A percentile compares a stretch with the other conserved stretches of the same genome.
These are phyloP conservation scores for Triplophysa siluroides DNA, from an alignment of 2,113 vertebrate genomes.

Conservation along the genomic window DNA sequence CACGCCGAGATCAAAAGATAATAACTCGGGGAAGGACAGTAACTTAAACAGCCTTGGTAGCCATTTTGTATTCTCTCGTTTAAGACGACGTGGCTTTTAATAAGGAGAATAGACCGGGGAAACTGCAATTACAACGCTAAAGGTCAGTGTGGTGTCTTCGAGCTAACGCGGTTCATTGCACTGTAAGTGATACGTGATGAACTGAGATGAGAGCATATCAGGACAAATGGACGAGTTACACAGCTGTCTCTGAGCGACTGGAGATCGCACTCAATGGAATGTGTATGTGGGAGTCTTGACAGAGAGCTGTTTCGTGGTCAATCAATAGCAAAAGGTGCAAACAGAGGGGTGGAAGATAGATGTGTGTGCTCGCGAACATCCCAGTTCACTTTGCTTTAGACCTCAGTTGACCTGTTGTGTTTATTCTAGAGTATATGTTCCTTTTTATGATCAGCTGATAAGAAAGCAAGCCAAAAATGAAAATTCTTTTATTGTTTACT, in stretches of 20 bases:
- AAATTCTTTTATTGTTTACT: too few species aligned
- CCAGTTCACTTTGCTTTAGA: slow-evolving; percentile 6
- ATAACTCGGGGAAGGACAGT: slow-evolving; percentile 1
- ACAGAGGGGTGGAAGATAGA: background rate
- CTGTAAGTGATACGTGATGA: background rate
- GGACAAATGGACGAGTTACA: background rate
- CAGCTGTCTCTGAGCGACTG: background rate
- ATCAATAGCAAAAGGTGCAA: slow-evolving; percentile 14
- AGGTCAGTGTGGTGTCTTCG: slow-evolving; percentile 29
- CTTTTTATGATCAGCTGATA: too few species aligned
- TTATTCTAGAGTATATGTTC: background rate
- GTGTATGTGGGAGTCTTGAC: slow-evolving; percentile 6
- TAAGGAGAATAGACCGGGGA: slow-evolving; percentile 20
- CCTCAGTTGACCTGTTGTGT: slow-evolving; percentile 1
- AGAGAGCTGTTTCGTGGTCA: background rate
- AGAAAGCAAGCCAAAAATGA: too few species aligned
- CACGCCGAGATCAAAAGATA: slow-evolving; percentile 21
- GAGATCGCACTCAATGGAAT: background rate
- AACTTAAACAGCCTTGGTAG: slow-evolving; percentile 14
- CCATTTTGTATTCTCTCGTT: background rate
- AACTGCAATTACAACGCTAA: slow-evolving; percentile 27
- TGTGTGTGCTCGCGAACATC: background rate
- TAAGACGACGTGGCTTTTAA: background rate
- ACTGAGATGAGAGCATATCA: background rate
- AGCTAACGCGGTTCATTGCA: background rate